Evolutionary conservation across 2,888 invertebrate species (phyloP).

Genomic region (Meloe dianella): DNA sequence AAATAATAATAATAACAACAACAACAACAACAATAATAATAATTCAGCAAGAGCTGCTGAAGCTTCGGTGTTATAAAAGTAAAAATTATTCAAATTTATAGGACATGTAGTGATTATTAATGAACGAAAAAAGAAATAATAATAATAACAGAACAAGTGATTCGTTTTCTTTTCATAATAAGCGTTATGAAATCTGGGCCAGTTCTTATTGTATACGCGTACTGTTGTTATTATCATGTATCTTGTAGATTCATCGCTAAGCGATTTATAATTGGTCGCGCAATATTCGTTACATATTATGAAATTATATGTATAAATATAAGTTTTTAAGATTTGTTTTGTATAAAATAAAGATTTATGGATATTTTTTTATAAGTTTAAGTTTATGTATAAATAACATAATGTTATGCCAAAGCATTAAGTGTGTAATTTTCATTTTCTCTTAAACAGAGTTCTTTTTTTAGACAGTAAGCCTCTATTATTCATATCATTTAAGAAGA

Average conservation of each 20-base stretch:
- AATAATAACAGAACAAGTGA: slow-evolving; percentile 32
- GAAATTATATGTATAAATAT: slow-evolving; percentile 40
- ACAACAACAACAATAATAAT: slow-evolving; percentile 42
- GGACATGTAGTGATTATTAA: slow-evolving; percentile 22
- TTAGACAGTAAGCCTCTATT: slow-evolving; percentile 32
- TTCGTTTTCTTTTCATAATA: slow-evolving; percentile 23
- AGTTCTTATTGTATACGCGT: slow-evolving; percentile 56
- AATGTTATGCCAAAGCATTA: slow-evolving; percentile 57
- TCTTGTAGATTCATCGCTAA: slow-evolving; percentile 31
- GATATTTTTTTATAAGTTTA: slow-evolving; percentile 46
- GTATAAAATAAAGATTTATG: slow-evolving; percentile 54
- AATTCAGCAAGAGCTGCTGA: slow-evolving; percentile 64
- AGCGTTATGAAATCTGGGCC: slow-evolving; percentile 46
- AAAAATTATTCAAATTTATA: slow-evolving; percentile 15
- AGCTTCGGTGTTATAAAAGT: slow-evolving; percentile 66
- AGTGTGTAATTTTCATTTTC: slow-evolving; percentile 23
- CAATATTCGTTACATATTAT: slow-evolving; percentile 41
- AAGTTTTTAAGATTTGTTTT: slow-evolving; percentile 50
- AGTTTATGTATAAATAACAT: slow-evolving; percentile 41
- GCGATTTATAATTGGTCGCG: slow-evolving; percentile 30
- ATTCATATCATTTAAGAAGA: slow-evolving; percentile 35
- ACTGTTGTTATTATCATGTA: slow-evolving; percentile 34
- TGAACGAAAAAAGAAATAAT: slow-evolving; percentile 4
- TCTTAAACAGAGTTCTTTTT: neutral
- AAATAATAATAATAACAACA: slow-evolving; percentile 67